phyloP scores from a whole-genome alignment of 2,888 invertebrate genomes.

The Chironomus riparius region DNA sequence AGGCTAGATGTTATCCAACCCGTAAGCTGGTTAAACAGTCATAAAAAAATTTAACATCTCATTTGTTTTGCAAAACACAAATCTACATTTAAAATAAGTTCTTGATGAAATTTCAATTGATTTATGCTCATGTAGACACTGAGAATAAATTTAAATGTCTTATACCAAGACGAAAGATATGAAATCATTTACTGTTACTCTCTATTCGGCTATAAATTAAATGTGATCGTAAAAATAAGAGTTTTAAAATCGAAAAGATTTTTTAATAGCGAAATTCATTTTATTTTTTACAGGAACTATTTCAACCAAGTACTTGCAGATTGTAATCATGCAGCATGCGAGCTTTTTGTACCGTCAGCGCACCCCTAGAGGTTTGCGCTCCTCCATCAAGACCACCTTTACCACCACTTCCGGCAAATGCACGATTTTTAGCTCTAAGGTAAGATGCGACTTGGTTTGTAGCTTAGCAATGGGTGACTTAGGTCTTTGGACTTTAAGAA shows the following conservation, averaged over 20 bases:
- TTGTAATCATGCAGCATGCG: constrained; percentile 53
- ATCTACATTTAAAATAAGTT: not conserved
- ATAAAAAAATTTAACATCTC: no score
- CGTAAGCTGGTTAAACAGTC: no score
- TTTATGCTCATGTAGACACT: not conserved
- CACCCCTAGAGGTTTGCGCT: constrained; percentile 69
- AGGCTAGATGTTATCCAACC: no score
- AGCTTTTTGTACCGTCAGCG: constrained; percentile 71
- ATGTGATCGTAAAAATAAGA: no score
- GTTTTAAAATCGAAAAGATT: no score
- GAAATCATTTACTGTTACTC: no score
- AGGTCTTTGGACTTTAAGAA: no score
- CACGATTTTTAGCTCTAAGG: constrained; percentile 51
- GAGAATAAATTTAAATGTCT: not conserved
- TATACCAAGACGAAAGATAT: no score
- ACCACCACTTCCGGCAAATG: constrained; percentile 49
- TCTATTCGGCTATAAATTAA: no score
- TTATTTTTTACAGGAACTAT: constrained; percentile 38
- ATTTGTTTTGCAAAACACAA: no score
- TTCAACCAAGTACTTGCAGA: constrained; percentile 42
- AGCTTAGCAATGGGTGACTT: no score
- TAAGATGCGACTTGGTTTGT: constrained; percentile 30
- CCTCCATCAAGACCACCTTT: constrained; percentile 48
- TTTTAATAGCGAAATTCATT: constrained; percentile 19
- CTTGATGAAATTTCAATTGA: not conserved